These are phyloP conservation scores for Falco concolor DNA, from an alignment of 2,797 vertebrate genomes.

Conservation along the genomic window DNA sequence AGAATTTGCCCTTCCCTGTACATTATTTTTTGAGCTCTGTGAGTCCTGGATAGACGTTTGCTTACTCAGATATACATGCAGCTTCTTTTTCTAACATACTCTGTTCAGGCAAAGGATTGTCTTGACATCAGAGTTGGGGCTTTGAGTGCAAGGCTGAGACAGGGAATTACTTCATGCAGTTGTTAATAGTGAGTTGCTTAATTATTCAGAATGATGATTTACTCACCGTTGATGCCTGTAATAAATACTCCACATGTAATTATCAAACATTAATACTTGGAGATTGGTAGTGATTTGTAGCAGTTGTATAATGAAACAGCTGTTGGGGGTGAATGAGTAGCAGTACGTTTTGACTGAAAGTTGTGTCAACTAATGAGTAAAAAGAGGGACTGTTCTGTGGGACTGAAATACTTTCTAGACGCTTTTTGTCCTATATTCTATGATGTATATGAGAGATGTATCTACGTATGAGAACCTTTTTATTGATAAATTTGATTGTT, in stretches of 20 bases:
- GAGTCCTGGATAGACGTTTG: not conserved
- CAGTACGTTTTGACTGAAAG: not conserved
- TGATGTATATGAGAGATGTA: not conserved
- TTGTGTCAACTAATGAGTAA: not conserved
- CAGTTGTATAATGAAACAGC: not conserved
- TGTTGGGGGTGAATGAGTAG: not conserved
- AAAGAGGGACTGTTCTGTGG: not conserved
- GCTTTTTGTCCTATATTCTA: not conserved
- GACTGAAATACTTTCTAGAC: not conserved
- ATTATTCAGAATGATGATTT: slow-evolving; percentile 11
- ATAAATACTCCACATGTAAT: slow-evolving; percentile 27
- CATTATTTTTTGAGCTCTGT: not conserved
- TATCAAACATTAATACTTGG: slow-evolving; percentile 4
- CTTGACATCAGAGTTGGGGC: not conserved
- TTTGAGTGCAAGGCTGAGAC: not conserved
- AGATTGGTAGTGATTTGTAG: not conserved
- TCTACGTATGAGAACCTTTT: not conserved
- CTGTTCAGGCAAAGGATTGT: not conserved
- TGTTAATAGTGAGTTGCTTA: not conserved
- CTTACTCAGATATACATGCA: not conserved
- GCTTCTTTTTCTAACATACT: not conserved
- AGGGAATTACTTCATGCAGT: not conserved
- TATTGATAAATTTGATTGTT: not conserved
- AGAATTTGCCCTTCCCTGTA: not conserved
- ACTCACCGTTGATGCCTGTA: not conserved